phyloP scores from a whole-genome alignment of 2,113 vertebrate species.

The Carlito syrichta region DNA sequence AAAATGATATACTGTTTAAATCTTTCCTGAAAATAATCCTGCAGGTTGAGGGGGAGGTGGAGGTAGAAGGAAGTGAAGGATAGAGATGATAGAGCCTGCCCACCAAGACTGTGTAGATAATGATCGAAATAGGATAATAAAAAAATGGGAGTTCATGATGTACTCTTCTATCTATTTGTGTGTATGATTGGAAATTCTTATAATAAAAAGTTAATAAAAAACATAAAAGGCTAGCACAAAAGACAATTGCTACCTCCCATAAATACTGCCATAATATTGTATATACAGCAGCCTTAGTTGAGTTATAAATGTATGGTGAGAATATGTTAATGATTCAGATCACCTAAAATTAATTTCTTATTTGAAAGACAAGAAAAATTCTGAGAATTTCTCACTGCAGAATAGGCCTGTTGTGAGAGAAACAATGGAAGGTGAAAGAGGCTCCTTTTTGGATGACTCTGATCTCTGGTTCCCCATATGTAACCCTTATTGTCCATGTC shows the following conservation, averaged over 20 bases:
- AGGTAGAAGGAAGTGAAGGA: neutral
- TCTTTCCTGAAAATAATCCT: neutral
- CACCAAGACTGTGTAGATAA: neutral
- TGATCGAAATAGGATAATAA: neutral
- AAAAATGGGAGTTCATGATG: neutral
- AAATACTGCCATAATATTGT: neutral
- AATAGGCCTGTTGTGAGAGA: neutral
- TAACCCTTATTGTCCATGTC: neutral
- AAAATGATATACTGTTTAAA: neutral
- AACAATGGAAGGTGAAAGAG: neutral
- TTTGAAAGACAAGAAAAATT: neutral
- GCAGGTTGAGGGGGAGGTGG: neutral
- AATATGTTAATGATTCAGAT: neutral
- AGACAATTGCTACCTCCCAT: neutral
- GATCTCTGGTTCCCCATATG: neutral
- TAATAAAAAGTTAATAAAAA: neutral
- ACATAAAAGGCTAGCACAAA: neutral
- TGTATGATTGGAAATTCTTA: neutral
- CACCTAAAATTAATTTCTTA: neutral
- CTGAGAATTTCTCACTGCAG: neutral
- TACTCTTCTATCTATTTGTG: neutral
- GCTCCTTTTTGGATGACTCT: accelerated
- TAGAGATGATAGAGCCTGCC: neutral
- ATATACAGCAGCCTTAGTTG: neutral
- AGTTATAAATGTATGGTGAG: neutral